Conservation (phyloP, 2,797 vertebrate genomes). For the Lophura swinhoii region DNA sequence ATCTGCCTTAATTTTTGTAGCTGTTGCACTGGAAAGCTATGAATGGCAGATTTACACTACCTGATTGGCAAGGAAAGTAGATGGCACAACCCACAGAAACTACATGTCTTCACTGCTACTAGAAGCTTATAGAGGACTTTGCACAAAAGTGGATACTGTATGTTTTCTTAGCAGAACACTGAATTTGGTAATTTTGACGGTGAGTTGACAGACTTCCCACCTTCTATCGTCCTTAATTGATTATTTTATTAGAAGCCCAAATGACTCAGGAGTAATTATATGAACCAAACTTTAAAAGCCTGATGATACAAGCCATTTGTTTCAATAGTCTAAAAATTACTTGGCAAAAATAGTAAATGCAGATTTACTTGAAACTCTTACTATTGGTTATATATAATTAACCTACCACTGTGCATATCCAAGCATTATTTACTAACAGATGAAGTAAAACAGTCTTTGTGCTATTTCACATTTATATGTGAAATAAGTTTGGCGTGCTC, state of each 20-base stretch:
- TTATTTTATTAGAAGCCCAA: conserved; percentile 13
- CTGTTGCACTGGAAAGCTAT: not conserved
- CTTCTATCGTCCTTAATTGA: not conserved
- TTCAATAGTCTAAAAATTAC: not conserved
- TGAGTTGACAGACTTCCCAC: not conserved
- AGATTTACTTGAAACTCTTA: conserved; percentile 24
- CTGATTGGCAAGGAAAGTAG: not conserved
- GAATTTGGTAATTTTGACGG: not conserved
- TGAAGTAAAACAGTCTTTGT: not conserved
- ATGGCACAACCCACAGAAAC: not conserved
- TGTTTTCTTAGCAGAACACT: not conserved
- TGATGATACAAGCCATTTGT: not conserved
- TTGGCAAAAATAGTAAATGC: not conserved
- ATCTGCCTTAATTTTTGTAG: not conserved
- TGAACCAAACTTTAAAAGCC: not conserved
- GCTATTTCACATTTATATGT: not conserved
- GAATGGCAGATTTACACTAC: not conserved
- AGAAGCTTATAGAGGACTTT: not conserved
- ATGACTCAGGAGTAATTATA: not conserved
- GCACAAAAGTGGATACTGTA: not conserved
- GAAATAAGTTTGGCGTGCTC: not conserved
- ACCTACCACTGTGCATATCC: not conserved
- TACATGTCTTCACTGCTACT: fast-evolving
- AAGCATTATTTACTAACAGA: not conserved
- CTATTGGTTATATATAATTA: not conserved